Evolutionary conservation across 2,888 invertebrate species (phyloP).

Genomic region (Sarcophaga variegata): DNA sequence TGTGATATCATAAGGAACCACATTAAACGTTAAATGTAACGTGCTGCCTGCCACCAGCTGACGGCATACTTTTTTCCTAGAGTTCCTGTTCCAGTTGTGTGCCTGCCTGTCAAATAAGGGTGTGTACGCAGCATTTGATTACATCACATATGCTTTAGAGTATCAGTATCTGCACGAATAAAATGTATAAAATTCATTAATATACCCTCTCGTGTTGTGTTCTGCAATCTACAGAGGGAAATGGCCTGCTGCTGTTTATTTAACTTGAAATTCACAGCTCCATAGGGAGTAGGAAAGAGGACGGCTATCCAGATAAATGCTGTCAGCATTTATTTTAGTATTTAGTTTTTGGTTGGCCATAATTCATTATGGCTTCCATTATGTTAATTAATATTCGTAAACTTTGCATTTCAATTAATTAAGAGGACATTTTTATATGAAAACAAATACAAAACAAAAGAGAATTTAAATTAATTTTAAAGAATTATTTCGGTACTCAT

Average conservation of each 20-base stretch:
- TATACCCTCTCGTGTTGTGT: conserved; percentile 51
- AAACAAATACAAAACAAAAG: neutral
- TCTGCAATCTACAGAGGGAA: conserved; percentile 53
- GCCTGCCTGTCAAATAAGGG: conserved; percentile 35
- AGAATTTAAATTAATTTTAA: too few species aligned
- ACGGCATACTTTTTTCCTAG: neutral
- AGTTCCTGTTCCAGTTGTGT: neutral
- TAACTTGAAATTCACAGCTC: conserved; percentile 59
- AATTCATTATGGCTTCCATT: conserved; percentile 50
- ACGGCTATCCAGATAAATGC: conserved; percentile 3
- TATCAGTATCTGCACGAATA: neutral
- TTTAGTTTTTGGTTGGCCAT: conserved; percentile 46
- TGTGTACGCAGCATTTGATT: conserved; percentile 44
- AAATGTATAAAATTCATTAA: conserved; percentile 46
- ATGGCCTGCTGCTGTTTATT: conserved; percentile 67
- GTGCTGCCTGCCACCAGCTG: conserved; percentile 59
- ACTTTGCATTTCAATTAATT: neutral
- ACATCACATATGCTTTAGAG: conserved; percentile 43
- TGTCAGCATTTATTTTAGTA: neutral
- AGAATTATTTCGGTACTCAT: too few species aligned
- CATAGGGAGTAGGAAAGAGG: conserved; percentile 36
- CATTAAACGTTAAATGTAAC: conserved; percentile 27
- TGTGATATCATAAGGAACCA: conserved; percentile 26
- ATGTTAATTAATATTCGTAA: conserved; percentile 56
- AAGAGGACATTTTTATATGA: neutral